These are phyloP conservation scores for Diaphora mendica DNA, from an alignment of 2,888 invertebrate species.

Conservation along the genomic window DNA sequence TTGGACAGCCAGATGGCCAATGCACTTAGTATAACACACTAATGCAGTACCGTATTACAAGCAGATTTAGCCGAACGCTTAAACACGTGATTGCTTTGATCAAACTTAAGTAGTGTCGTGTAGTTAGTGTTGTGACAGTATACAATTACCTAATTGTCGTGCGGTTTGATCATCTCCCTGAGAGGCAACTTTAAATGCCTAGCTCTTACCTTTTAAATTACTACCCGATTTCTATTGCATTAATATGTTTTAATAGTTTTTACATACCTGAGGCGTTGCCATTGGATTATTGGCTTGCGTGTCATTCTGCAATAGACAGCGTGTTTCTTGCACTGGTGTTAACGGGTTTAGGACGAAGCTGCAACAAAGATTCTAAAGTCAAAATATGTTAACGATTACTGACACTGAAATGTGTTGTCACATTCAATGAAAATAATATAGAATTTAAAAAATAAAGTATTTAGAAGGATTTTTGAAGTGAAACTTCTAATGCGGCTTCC, in stretches of 20 bases:
- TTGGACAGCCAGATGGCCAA: slow-evolving; percentile 25
- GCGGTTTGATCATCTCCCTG: background rate
- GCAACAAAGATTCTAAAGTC: slow-evolving; percentile 65
- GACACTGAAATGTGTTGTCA: too few relatives aligned
- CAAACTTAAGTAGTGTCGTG: background rate
- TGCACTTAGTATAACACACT: slow-evolving; percentile 29
- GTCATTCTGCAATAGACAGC: slow-evolving; percentile 96
- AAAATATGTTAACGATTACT: slow-evolving; percentile 14
- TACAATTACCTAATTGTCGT: background rate
- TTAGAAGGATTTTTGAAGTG: too few relatives aligned
- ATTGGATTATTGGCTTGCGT: slow-evolving; percentile 96
- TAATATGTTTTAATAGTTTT: background rate
- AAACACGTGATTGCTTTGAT: too few relatives aligned
- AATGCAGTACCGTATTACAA: background rate
- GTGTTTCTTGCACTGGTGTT: slow-evolving; percentile 96
- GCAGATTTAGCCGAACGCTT: background rate
- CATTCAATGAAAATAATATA: too few relatives aligned
- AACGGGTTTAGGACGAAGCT: slow-evolving; percentile 97
- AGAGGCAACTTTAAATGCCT: background rate
- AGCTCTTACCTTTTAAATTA: background rate
- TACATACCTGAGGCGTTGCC: slow-evolving; percentile 89
- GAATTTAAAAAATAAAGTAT: too few relatives aligned
- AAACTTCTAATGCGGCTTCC: too few relatives aligned
- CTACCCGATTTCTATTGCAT: too few relatives aligned
- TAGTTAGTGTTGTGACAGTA: background rate